phyloP scores from a whole-genome alignment of 1,140 invertebrate species.

The Micrasema longulum region DNA sequence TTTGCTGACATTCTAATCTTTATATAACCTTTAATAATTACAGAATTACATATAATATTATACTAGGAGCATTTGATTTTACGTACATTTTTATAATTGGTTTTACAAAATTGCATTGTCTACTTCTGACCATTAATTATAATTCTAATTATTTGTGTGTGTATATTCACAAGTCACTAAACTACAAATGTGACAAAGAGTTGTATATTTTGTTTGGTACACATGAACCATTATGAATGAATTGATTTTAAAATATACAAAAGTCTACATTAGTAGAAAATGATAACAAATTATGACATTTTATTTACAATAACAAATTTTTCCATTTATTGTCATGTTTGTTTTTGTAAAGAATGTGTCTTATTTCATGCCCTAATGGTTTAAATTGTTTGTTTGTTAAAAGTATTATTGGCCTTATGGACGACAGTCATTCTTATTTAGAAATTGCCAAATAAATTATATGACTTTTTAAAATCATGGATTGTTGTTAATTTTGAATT shows the following conservation, averaged over 20 bases:
- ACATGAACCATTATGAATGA: too few relatives aligned
- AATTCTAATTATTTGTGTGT: conserved; percentile 6
- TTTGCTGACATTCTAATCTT: neutral
- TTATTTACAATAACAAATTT: conserved; percentile 14
- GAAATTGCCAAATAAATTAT: neutral
- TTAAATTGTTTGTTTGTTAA: too few relatives aligned
- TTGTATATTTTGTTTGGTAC: too few relatives aligned
- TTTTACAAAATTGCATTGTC: neutral
- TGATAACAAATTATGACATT: neutral
- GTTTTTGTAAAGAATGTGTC: conserved; percentile 22
- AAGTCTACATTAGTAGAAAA: too few relatives aligned
- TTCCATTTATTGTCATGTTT: conserved; percentile 16
- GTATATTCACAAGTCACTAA: neutral
- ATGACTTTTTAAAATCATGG: conserved; percentile 23
- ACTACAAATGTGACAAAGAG: too few relatives aligned
- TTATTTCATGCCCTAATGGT: neutral
- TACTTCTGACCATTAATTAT: neutral
- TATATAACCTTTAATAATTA: too few relatives aligned
- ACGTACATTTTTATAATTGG: too few relatives aligned
- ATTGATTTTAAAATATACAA: too few relatives aligned
- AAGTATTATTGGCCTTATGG: too few relatives aligned
- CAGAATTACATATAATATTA: too few relatives aligned
- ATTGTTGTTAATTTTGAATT: conserved; percentile 35
- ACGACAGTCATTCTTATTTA: too few relatives aligned
- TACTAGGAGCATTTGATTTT: too few relatives aligned